Conservation (phyloP, 2,888 invertebrate genomes). For the Oasisia sp. region DNA sequence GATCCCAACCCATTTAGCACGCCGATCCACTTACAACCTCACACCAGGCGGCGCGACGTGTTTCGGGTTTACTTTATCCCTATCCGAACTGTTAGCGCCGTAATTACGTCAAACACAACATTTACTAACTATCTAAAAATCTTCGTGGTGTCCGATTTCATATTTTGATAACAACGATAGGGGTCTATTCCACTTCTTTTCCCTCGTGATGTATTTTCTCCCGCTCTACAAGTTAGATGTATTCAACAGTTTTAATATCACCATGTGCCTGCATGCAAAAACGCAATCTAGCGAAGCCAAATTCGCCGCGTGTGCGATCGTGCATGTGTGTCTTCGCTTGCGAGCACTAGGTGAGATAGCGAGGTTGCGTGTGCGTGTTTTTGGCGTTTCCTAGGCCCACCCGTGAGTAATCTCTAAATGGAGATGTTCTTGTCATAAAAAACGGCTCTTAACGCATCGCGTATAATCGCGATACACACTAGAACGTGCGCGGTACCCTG, state of each 20-base stretch:
- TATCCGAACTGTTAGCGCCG: too few relatives aligned
- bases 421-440: neutral
- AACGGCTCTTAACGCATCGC: neutral
- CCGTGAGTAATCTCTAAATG: neutral
- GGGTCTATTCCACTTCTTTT: neutral
- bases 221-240: neutral
- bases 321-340: neutral
- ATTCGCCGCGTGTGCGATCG: neutral
- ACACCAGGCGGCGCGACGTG: too few relatives aligned
- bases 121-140: too few relatives aligned
- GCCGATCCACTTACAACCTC: too few relatives aligned
- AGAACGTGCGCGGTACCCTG: neutral
- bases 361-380: neutral
- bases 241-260: neutral
- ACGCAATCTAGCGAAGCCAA: neutral
- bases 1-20: too few relatives aligned
- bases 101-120: too few relatives aligned
- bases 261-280: neutral
- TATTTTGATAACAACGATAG: neutral
- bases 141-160: neutral
- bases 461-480: slow-evolving; percentile 8
- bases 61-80: too few relatives aligned
- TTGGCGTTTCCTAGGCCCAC: neutral
- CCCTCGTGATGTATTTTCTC: neutral
- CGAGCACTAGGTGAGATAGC: neutral